phyloP scores from a whole-genome alignment of 2,113 vertebrate species.

The Microtus montanus region DNA sequence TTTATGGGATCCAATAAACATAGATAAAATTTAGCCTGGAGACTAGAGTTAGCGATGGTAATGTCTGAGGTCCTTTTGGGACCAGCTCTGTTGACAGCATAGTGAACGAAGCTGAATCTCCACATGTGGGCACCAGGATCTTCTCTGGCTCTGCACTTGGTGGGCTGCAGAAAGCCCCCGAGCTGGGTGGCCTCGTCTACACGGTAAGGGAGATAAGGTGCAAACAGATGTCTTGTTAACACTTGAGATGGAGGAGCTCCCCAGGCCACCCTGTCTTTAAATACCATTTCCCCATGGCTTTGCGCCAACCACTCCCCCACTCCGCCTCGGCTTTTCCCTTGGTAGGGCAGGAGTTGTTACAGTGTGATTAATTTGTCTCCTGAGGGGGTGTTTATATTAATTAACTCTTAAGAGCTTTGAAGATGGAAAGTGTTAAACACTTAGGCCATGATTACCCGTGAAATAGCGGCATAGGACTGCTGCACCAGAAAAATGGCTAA shows the following conservation, averaged over 20 bases:
- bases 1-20: conserved; percentile 16
- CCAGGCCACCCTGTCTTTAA: background rate
- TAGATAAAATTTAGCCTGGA: conserved; percentile 15
- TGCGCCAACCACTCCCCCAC: conserved; percentile 57
- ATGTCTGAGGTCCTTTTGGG: conserved; percentile 19
- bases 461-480: conserved; percentile 60
- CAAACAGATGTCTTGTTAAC: conserved; percentile 43
- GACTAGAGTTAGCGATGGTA: background rate
- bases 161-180: background rate
- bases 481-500: conserved; percentile 63
- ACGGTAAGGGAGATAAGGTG: background rate
- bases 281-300: conserved; percentile 62
- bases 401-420: conserved; percentile 77
- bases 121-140: background rate
- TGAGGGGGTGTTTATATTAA: conserved; percentile 79
- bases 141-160: background rate
- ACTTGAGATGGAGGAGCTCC: conserved; percentile 25
- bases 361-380: conserved; percentile 78
- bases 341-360: conserved; percentile 70
- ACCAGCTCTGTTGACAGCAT: background rate
- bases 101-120: background rate
- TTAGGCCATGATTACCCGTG: conserved; percentile 68
- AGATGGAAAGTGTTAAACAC: conserved; percentile 73
- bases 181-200: background rate
- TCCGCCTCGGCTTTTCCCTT: conserved; percentile 66